Evolutionary conservation across 1,140 invertebrate species (phyloP).

Genomic region (Conus ventricosus): DNA sequence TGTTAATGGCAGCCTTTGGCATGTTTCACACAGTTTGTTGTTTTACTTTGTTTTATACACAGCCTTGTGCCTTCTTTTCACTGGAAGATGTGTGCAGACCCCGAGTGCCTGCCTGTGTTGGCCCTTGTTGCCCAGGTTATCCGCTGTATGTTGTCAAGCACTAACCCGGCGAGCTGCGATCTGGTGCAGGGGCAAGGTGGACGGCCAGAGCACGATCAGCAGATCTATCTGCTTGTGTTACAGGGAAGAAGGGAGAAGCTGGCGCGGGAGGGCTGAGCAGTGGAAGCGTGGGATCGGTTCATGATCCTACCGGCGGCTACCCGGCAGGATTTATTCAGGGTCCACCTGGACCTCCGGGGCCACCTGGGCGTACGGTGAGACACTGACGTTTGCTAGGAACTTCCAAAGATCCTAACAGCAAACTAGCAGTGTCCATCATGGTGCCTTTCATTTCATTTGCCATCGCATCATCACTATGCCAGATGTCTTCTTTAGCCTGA

Average conservation of each 20-base stretch:
- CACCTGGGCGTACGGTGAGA: constrained; percentile 87
- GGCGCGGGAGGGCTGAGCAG: constrained; percentile 81
- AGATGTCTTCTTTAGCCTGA: neutral
- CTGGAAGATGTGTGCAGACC: neutral
- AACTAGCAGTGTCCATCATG: neutral
- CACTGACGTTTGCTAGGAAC: neutral
- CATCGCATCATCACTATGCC: neutral
- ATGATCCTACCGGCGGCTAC: constrained; percentile 92
- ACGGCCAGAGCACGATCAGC: constrained; percentile 25
- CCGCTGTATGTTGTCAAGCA: neutral
- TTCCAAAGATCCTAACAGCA: neutral
- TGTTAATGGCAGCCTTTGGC: too few relatives aligned
- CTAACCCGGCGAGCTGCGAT: constrained; percentile 24
- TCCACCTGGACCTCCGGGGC: constrained; percentile 92
- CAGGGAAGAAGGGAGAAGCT: constrained; percentile 91
- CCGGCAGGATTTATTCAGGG: constrained; percentile 94
- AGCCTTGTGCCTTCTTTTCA: neutral
- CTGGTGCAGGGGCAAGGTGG: neutral
- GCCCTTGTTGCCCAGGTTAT: neutral
- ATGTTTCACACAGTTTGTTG: neutral
- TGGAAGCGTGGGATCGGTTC: constrained; percentile 77
- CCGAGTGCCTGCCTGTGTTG: neutral
- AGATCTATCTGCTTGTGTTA: constrained; percentile 44
- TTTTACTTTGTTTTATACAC: neutral
- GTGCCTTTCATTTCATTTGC: neutral